Conservation (phyloP, 2,888 invertebrate species). For the Drosophila nigritarsus region DNA sequence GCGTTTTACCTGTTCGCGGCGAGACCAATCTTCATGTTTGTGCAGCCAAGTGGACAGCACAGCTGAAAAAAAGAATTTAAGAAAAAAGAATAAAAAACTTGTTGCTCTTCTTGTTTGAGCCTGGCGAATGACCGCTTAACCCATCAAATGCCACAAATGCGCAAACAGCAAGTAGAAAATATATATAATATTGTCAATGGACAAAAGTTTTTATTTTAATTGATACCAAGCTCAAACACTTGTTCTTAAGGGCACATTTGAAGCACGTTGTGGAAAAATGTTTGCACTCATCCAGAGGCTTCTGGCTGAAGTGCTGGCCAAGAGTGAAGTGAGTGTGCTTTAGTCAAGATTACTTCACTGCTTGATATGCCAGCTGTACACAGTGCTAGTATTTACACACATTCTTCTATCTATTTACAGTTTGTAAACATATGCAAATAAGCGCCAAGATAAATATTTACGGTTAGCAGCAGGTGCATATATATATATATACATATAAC, state of each 20-base stretch:
- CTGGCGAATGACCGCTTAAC: constrained; percentile 63
- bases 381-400: constrained; percentile 28
- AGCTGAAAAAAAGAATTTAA: background rate
- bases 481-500: background rate
- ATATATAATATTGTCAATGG: constrained; percentile 39
- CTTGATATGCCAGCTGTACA: constrained; percentile 32
- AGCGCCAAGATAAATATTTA: constrained; percentile 12
- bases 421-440: constrained; percentile 7
- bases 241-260: background rate
- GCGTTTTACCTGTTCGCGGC: constrained; percentile 40
- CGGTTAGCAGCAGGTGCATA: constrained; percentile 1
- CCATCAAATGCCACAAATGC: constrained; percentile 55
- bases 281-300: constrained; percentile 13
- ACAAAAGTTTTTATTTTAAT: constrained; percentile 29
- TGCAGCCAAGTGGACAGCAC: constrained; percentile 51
- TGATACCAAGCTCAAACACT: constrained; percentile 16
- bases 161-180: constrained; percentile 20
- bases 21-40: constrained; percentile 64
- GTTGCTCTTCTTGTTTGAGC: constrained; percentile 62
- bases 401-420: constrained; percentile 13
- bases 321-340: constrained; percentile 27
- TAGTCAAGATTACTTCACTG: constrained; percentile 31
- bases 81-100: constrained; percentile 34
- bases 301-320: constrained; percentile 21
- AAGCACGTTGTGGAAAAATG: constrained; percentile 8